Evolutionary conservation across 1,140 invertebrate genomes (phyloP).

Genomic region (Hylaeus volcanicus): DNA sequence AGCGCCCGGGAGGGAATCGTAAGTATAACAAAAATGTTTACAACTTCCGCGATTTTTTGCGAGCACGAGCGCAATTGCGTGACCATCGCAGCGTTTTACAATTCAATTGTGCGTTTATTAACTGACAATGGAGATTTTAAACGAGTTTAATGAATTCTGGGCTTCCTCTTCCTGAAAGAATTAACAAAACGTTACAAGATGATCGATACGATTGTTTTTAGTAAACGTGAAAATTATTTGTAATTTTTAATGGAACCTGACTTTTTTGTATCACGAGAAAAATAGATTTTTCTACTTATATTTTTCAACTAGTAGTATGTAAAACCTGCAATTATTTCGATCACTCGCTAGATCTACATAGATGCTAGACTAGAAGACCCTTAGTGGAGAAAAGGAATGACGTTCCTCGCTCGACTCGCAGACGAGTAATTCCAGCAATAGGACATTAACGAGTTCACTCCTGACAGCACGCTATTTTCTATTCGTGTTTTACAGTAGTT

Average conservation of each 20-base stretch:
- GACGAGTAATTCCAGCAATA: not conserved
- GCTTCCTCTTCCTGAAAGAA: not conserved
- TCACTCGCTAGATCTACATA: no score
- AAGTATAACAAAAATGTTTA: constrained; percentile 5
- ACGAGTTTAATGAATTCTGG: not conserved
- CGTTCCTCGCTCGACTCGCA: not conserved
- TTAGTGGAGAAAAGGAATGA: not conserved
- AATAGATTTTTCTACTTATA: no score
- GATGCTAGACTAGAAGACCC: no score
- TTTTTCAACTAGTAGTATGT: no score
- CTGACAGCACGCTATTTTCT: constrained; percentile 42
- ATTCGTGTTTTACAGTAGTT: constrained; percentile 34
- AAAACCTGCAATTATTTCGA: no score
- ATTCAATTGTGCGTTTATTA: not conserved
- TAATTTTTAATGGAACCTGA: no score
- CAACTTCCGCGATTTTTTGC: constrained; percentile 1
- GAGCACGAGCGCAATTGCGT: not conserved
- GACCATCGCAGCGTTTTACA: not conserved
- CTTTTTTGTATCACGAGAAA: no score
- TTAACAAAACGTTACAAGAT: no score
- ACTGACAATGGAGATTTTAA: not conserved
- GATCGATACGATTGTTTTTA: no score
- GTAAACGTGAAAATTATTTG: no score
- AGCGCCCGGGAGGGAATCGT: not conserved
- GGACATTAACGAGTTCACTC: constrained; percentile 13